Conservation (phyloP, 2,888 invertebrate genomes). For the Oxystoma pomonae region DNA sequence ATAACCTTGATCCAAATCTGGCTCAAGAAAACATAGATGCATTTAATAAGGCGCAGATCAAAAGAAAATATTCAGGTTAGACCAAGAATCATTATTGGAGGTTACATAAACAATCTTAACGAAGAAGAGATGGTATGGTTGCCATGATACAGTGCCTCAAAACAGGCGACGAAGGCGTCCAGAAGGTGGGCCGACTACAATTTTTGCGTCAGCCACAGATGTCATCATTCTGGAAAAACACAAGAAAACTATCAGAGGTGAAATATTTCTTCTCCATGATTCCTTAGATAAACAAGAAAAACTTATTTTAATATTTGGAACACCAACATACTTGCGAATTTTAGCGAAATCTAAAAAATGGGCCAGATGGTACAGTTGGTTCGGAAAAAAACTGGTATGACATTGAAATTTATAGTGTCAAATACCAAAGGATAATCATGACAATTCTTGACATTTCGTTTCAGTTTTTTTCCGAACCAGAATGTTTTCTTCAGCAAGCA, state of each 20-base stretch:
- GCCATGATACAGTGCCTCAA: not conserved
- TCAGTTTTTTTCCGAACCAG: too few relatives aligned
- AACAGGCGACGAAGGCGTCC: not conserved
- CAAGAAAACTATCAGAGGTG: not conserved
- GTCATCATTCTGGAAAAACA: not conserved
- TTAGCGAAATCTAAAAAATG: too few relatives aligned
- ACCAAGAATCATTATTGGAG: not conserved
- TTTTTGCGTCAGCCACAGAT: not conserved
- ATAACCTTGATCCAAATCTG: not conserved
- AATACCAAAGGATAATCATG: too few relatives aligned
- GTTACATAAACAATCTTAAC: not conserved
- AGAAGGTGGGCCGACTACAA: not conserved
- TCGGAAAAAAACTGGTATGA: too few relatives aligned
- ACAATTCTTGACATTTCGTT: too few relatives aligned
- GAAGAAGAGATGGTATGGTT: not conserved
- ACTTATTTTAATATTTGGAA: not conserved
- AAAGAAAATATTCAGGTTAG: not conserved
- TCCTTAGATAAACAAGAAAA: not conserved
- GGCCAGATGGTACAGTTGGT: too few relatives aligned
- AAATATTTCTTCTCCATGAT: not conserved
- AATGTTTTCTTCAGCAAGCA: too few relatives aligned
- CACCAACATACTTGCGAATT: not conserved
- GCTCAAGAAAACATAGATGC: not conserved
- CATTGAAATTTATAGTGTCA: too few relatives aligned
- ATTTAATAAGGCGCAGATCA: not conserved